Evolutionary conservation across 2,888 invertebrate species (phyloP), one percentile per base, ranked within the genome.

Genomic region (Argyra leucocephala): DNA sequence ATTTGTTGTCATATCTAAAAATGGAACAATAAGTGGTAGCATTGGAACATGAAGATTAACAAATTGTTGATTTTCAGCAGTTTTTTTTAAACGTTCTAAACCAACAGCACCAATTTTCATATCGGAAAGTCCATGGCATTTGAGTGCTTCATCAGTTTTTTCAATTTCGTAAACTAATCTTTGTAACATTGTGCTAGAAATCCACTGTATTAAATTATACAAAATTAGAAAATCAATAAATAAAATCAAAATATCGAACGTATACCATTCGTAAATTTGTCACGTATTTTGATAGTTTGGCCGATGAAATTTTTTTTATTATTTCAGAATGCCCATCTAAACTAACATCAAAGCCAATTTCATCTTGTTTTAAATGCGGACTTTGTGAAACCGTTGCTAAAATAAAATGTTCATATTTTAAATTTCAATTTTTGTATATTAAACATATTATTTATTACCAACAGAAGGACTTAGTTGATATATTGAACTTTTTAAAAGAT

Each of bases 161-260:
- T 85, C 85, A 72, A 95, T 87, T 82, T 93, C 92, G 62, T 81
- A 81, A 26, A 87, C 86, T 64, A 96, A 80, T 31, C 90, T 85
- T 74, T 86, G 84, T 67, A 95, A 80, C 69, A 96, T 88, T 4
- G 93, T 94, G 72, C 87, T 85, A 67, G 91, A 90, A 69, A 94
- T 84, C 94, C 94, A 95, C 91, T 90, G n/a, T n/a, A n/a, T n/a
- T n/a, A n/a, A n/a, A n/a, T n/a, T n/a, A n/a, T n/a, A 78, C 63
- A 66, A 37, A 2, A 10, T 62, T 5, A 12, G 2, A 0, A 12
- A 3, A 22, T 48, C 15, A 66, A 64, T 63, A 15, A 57, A 63
- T 22, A 23, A 21, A 23, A 57, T 18, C 3, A 7, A 10, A 21
- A 21, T 18, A 57, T 57, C 21, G 61, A 10, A 22, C 61, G 73